A percentile compares a stretch with the other conserved stretches of the same genome.
Evolutionary conservation across 2,888 invertebrate genomes (phyloP).

Genomic region (Ectemnius cavifrons): DNA sequence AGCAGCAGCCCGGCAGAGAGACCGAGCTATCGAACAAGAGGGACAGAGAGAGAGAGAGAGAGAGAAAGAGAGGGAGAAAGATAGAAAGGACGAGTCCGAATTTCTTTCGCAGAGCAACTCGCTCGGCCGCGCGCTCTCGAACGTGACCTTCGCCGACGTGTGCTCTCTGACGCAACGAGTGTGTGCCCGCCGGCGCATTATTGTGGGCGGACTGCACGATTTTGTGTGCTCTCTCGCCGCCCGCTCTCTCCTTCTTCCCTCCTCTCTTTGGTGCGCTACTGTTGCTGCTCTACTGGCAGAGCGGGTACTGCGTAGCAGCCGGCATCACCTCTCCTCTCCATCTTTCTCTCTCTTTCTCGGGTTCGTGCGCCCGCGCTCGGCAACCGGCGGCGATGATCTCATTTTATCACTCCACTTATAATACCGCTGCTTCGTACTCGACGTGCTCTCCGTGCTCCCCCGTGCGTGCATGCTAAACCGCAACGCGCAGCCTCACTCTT

Average conservation of each 20-base stretch:
- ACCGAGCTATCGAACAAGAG: not conserved
- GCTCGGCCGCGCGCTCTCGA: slow-evolving; percentile 25
- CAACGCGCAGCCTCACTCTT: slow-evolving; percentile 33
- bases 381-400: slow-evolving; percentile 71
- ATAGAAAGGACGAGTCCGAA: not conserved
- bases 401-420: slow-evolving; percentile 72
- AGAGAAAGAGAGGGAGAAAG: too few species aligned
- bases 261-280: slow-evolving; percentile 10
- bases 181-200: slow-evolving; percentile 15
- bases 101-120: slow-evolving; percentile 12
- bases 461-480: slow-evolving; percentile 40
- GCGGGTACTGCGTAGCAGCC: not conserved
- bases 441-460: slow-evolving; percentile 36
- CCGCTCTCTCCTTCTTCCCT: slow-evolving; percentile 16
- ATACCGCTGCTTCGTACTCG: slow-evolving; percentile 48
- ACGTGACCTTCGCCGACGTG: slow-evolving; percentile 44
- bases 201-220: slow-evolving; percentile 26
- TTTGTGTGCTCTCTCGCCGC: slow-evolving; percentile 20
- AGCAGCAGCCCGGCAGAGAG: not conserved
- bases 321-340: slow-evolving; percentile 10
- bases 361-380: slow-evolving; percentile 24
- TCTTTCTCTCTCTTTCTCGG: slow-evolving; percentile 15
- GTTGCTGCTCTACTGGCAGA: not conserved
- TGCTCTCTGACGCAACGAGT: slow-evolving; percentile 40
- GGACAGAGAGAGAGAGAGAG: too few species aligned